These are phyloP conservation scores for Carassius auratus DNA, from an alignment of 2,113 vertebrate species.

Conservation along the genomic window DNA sequence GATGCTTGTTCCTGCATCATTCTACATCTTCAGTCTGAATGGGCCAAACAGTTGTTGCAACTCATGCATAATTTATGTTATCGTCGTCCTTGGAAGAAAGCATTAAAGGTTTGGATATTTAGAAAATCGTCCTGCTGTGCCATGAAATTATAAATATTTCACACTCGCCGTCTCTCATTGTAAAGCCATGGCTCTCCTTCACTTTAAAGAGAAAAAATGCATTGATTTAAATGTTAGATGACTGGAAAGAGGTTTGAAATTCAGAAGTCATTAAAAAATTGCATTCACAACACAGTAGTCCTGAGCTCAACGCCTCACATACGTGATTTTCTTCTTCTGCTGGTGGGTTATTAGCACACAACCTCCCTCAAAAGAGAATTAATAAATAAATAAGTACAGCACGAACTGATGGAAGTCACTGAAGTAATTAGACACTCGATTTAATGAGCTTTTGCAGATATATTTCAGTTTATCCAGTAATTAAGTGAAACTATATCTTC, in stretches of 20 bases:
- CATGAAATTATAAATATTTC: conserved; percentile 56
- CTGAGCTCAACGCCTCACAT: no score
- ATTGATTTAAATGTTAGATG: conserved; percentile 21
- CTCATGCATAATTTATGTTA: conserved; percentile 68
- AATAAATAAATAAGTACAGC: conserved; percentile 30
- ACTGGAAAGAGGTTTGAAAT: neutral
- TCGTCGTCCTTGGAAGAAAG: conserved; percentile 60
- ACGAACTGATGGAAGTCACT: conserved; percentile 21
- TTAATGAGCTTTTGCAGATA: conserved; percentile 20
- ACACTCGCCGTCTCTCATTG: conserved; percentile 29
- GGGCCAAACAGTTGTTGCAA: conserved; percentile 54
- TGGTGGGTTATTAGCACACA: neutral
- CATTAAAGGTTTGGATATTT: conserved; percentile 73
- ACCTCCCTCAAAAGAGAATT: neutral
- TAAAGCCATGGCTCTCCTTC: conserved; percentile 48
- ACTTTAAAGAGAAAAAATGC: conserved; percentile 12
- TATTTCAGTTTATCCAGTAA: conserved; percentile 34
- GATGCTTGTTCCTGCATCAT: conserved; percentile 45
- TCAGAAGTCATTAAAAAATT: conserved; percentile 1
- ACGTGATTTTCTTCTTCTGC: neutral
- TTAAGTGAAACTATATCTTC: conserved; percentile 38
- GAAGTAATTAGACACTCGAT: conserved; percentile 11
- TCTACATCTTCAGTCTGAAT: conserved; percentile 54
- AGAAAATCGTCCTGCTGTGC: conserved; percentile 67
- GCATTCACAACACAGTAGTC: neutral